phyloP scores from a whole-genome alignment of 2,113 vertebrate genomes.

The Syrmaticus mikado region DNA sequence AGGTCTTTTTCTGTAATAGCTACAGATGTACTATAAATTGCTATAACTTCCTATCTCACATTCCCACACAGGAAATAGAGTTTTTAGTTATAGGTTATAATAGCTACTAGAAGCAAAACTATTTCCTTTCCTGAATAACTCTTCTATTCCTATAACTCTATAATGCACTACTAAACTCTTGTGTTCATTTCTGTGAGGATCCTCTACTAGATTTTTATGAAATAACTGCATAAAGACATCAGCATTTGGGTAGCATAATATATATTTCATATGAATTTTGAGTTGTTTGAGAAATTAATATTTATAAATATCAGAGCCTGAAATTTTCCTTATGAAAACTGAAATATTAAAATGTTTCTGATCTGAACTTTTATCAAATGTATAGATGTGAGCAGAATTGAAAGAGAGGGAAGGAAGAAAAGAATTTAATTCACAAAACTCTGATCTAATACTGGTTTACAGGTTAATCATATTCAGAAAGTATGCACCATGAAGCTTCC shows the following conservation, averaged over 20 bases:
- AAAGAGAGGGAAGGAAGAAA: not conserved
- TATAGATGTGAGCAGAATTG: not conserved
- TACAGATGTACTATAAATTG: not conserved
- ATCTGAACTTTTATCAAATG: not conserved
- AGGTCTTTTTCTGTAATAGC: not conserved
- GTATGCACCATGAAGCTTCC: not conserved
- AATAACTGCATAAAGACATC: not conserved
- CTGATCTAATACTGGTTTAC: not conserved
- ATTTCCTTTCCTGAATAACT: not conserved
- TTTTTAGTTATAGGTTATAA: not conserved
- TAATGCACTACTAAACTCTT: not conserved
- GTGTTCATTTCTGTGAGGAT: not conserved
- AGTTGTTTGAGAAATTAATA: slow-evolving; percentile 8
- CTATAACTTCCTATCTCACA: not conserved
- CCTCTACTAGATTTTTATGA: not conserved
- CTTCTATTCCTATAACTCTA: not conserved
- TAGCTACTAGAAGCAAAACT: not conserved
- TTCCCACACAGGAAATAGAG: not conserved
- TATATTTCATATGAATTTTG: not conserved
- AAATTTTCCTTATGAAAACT: not conserved
- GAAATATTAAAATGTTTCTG: not conserved
- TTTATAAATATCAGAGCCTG: not conserved
- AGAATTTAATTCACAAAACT: not conserved
- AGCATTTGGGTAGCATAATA: not conserved
- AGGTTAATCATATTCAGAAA: not conserved